Evolutionary conservation across 2,113 vertebrate species (phyloP).

Genomic region (Pandion haliaetus): DNA sequence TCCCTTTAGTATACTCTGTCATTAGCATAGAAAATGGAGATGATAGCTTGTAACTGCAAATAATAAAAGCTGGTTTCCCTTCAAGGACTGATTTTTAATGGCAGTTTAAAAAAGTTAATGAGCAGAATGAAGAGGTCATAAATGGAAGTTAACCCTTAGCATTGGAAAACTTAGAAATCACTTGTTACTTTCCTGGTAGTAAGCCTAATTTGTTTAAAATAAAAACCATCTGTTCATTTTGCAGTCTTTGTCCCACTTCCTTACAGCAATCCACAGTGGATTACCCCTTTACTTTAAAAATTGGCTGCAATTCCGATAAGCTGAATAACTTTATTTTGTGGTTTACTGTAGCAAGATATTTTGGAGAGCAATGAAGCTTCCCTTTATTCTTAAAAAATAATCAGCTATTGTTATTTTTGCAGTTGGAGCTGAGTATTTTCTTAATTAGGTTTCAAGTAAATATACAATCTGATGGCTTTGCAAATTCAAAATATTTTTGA

Average conservation of each 20-base stretch:
- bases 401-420: not conserved
- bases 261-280: conserved; percentile 65
- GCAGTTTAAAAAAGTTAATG: conserved; percentile 23
- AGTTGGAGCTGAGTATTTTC: not conserved
- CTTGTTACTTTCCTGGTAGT: conserved; percentile 64
- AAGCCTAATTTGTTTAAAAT: conserved; percentile 75
- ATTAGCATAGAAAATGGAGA: conserved; percentile 10
- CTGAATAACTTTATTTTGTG: conserved; percentile 68
- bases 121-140: conserved; percentile 38
- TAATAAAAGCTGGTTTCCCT: conserved; percentile 15
- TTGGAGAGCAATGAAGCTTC: conserved; percentile 39
- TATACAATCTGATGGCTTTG: not conserved
- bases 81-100: conserved; percentile 7
- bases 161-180: conserved; percentile 62
- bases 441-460: conserved; percentile 13
- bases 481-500: not conserved
- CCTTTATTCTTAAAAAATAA: conserved; percentile 24
- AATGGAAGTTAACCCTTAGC: conserved; percentile 44
- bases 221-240: conserved; percentile 74
- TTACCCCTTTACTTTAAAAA: conserved; percentile 70
- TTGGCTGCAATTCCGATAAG: conserved; percentile 68
- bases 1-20: not conserved
- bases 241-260: conserved; percentile 72
- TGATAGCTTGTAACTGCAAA: not conserved
- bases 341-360: conserved; percentile 63